Evolutionary conservation across 2,797 vertebrate genomes (phyloP), one percentile per base, ranked within the genome.

Genomic region (Sebastes melanostomus): DNA sequence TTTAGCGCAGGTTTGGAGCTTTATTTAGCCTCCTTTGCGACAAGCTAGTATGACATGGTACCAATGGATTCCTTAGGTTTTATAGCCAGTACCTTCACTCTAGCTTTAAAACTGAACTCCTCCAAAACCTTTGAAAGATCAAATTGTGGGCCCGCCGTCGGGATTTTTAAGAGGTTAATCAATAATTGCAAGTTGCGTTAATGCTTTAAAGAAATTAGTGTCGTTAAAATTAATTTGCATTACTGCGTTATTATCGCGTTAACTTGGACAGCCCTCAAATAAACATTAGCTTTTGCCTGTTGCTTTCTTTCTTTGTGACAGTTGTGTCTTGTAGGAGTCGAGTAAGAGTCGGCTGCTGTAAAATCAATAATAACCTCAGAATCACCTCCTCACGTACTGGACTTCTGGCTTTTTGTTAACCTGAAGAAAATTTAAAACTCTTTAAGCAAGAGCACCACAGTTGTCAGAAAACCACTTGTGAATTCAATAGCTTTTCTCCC

Each of bases 391-490:
- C 24, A 67, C 52, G 66, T 24, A 54, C 38, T 60, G 50, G 60
- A 66, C 74, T 72, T 81, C 11, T 29, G 63, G 38, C 67, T 77
- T 83, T 50, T 38, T 75, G 75, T 77, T 42, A 70, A 69, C 66
- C 32, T 68, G 63, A 80, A 72, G 58, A 76, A 80, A 85, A 80
- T 67, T 32, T 22, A 84, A 87, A 87, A 88, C 67, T 82, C 80
- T 87, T 77, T 24, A 75, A 80, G 72, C 72, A 24, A 62, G 32
- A 88, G 82, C 50, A 62, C 79, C 62, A 32, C 72, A 73, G 66
- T 82, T 88, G 76, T 84, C 86, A 74, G 67, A 81, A 80, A 84
- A 80, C 81, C 79, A 88, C 80, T 93, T 93, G 75, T 86, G 65
- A 93, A 91, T 89, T 87, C 61, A 88, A 89, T 61, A 73, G 80